Percentiles rank a stretch among this genome's conserved stretches.
Conservation (phyloP, 2,888 invertebrate genomes). For the Lamellibrachia columna region DNA sequence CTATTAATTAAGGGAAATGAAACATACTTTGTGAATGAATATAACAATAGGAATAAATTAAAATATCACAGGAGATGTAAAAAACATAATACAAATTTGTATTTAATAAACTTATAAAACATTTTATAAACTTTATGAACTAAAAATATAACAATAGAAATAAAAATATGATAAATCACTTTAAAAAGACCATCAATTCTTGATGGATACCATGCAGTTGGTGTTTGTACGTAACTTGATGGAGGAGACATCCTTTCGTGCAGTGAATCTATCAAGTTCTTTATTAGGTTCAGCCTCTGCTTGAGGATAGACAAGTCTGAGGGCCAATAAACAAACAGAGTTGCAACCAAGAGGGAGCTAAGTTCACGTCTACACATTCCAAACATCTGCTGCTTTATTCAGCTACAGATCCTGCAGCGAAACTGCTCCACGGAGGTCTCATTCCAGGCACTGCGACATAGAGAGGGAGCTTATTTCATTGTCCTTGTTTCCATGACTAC, state of each 20-base stretch:
- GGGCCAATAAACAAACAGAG: conserved; percentile 11
- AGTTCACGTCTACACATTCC: conserved; percentile 1
- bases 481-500: too few relatives aligned
- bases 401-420: neutral
- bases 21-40: too few relatives aligned
- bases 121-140: too few relatives aligned
- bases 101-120: too few relatives aligned
- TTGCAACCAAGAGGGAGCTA: neutral
- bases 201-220: too few relatives aligned
- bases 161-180: too few relatives aligned
- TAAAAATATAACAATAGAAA: too few relatives aligned
- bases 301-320: neutral
- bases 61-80: neutral
- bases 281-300: neutral
- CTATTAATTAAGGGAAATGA: too few relatives aligned
- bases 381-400: neutral
- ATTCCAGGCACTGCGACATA: neutral
- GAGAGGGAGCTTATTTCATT: neutral
- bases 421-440: neutral
- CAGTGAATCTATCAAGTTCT: neutral
- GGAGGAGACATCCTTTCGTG: neutral
- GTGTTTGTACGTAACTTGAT: neutral
- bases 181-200: too few relatives aligned
- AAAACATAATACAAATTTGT: neutral
- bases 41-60: neutral